phyloP scores from a whole-genome alignment of 2,113 vertebrate genomes.

The Crotalus horridus region DNA sequence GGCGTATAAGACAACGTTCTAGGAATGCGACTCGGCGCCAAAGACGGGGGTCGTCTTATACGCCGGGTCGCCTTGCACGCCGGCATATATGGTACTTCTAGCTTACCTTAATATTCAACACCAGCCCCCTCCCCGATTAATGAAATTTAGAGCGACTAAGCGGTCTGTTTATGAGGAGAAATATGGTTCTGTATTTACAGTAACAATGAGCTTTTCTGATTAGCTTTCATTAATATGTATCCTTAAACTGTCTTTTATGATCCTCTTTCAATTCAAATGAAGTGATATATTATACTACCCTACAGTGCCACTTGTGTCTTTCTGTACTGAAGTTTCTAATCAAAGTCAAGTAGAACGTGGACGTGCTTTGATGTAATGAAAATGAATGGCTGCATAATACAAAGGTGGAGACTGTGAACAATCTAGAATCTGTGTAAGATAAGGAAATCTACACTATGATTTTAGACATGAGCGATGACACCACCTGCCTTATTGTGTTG shows the following conservation, averaged over 20 bases:
- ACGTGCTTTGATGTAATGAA: conserved; percentile 3
- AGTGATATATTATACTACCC: background rate
- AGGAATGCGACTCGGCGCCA: too few relatives aligned
- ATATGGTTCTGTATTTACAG: background rate
- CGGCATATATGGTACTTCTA: background rate
- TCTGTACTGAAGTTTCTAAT: background rate
- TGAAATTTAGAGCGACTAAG: background rate
- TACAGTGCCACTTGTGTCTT: background rate
- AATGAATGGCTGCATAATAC: background rate
- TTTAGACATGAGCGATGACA: conserved; percentile 17
- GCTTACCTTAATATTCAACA: background rate
- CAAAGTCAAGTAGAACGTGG: background rate
- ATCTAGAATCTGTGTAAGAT: background rate
- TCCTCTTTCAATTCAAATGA: background rate
- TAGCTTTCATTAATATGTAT: background rate
- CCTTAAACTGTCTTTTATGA: background rate
- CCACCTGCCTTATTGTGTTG: conserved; percentile 58
- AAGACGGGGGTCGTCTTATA: too few relatives aligned
- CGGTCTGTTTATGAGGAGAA: background rate
- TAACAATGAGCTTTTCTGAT: background rate
- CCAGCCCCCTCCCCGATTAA: background rate
- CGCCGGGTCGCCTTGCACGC: too few relatives aligned
- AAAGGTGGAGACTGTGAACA: conserved; percentile 7
- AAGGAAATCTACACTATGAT: background rate
- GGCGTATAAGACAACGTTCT: too few relatives aligned